Evolutionary conservation across 92 coral and sea anemone genomes (phyloP).

Genomic region (Bergia sp.): DNA sequence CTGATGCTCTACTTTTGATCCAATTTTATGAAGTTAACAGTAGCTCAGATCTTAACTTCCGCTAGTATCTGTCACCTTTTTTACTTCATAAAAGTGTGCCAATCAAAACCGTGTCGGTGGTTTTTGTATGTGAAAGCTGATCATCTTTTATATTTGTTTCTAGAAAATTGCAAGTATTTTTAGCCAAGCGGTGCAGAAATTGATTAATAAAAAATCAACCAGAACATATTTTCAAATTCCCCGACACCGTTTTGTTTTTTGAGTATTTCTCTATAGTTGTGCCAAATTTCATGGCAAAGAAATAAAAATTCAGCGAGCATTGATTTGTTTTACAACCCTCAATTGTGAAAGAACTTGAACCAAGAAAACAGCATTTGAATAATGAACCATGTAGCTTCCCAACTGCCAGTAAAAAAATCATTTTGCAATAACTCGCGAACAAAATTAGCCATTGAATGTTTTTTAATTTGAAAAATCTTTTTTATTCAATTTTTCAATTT

Average conservation of each 20-base stretch:
- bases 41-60: neutral
- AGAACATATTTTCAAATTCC: neutral
- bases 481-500: neutral
- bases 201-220: conserved; percentile 25
- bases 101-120: conserved; percentile 13
- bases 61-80: neutral
- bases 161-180: conserved; percentile 16
- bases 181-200: neutral
- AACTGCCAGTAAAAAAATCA: conserved; percentile 19
- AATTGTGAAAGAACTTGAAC: neutral
- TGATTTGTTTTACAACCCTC: too few relatives aligned
- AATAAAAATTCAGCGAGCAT: too few relatives aligned
- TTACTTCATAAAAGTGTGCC: neutral
- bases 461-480: neutral
- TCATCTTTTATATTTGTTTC: conserved; percentile 11
- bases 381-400: conserved; percentile 14
- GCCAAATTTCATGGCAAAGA: too few relatives aligned
- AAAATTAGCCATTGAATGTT: neutral
- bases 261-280: neutral
- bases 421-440: conserved; percentile 17
- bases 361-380: conserved; percentile 14
- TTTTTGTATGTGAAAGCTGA: conserved; percentile 15
- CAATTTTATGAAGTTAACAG: neutral
- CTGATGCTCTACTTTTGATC: conserved; percentile 7
- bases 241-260: conserved; percentile 3